Conservation (phyloP, 2,888 invertebrate genomes). For the Crocallis elinguaria region DNA sequence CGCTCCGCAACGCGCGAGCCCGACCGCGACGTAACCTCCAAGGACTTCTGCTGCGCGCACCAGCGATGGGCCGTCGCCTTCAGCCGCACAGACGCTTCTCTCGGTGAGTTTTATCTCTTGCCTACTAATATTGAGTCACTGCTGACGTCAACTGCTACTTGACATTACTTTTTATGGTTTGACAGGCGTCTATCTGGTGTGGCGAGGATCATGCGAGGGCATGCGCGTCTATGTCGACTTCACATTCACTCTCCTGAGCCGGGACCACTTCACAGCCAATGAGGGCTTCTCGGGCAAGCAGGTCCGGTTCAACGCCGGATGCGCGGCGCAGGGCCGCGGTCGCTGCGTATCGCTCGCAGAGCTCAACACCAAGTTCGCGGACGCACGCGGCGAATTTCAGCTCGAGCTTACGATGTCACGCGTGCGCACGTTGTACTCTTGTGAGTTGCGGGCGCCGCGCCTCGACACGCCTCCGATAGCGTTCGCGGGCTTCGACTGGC, state of each 20-base stretch:
- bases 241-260: slow-evolving; percentile 91
- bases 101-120: slow-evolving; percentile 58
- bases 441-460: slow-evolving; percentile 87
- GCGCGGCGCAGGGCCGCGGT: slow-evolving; percentile 89
- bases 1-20: slow-evolving; percentile 90
- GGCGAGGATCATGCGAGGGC: slow-evolving; percentile 90
- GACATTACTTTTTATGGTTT: slow-evolving; percentile 44
- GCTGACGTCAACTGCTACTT: neutral
- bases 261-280: slow-evolving; percentile 93
- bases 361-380: slow-evolving; percentile 89
- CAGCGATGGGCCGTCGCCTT: slow-evolving; percentile 93
- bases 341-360: slow-evolving; percentile 90
- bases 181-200: slow-evolving; percentile 90
- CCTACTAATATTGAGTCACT: neutral
- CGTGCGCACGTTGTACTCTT: slow-evolving; percentile 89
- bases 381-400: slow-evolving; percentile 92
- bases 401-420: slow-evolving; percentile 91
- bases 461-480: slow-evolving; percentile 86
- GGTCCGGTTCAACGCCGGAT: slow-evolving; percentile 87
- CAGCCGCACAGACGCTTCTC: slow-evolving; percentile 89
- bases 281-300: slow-evolving; percentile 92
- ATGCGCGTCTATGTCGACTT: slow-evolving; percentile 92
- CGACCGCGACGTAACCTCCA: slow-evolving; percentile 91
- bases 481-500: slow-evolving; percentile 94
- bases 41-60: slow-evolving; percentile 92